Evolutionary conservation across 2,797 vertebrate species (phyloP).

Genomic region (Meda fulgida): DNA sequence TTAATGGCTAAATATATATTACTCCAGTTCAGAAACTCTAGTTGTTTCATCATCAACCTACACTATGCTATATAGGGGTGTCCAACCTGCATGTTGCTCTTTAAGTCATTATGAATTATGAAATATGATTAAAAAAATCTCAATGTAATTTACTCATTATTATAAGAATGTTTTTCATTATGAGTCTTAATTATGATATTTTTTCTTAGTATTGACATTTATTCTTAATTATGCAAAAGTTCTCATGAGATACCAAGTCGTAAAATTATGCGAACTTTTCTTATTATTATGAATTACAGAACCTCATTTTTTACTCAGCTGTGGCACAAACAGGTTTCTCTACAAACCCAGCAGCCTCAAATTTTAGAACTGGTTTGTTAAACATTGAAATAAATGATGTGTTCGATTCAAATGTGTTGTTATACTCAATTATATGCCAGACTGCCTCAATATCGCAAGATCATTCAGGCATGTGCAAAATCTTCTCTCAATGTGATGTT

Average conservation of each 20-base stretch:
- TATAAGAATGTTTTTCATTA: background rate
- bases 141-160: too few relatives aligned
- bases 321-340: background rate
- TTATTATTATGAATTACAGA: background rate
- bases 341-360: background rate
- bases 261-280: background rate
- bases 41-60: too few relatives aligned
- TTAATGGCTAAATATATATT: too few relatives aligned
- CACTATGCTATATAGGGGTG: too few relatives aligned
- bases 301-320: background rate
- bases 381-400: conserved; percentile 14
- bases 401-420: conserved; percentile 8
- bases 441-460: conserved; percentile 7
- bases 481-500: conserved; percentile 26
- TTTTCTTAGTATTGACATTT: background rate
- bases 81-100: too few relatives aligned
- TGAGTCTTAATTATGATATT: background rate
- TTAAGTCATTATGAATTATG: background rate
- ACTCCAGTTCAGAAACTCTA: too few relatives aligned
- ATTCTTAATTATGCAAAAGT: background rate
- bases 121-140: background rate
- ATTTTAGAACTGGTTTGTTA: background rate
- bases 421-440: conserved; percentile 26
- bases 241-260: background rate
- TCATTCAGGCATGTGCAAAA: conserved; percentile 26